phyloP scores from a whole-genome alignment of 2,797 vertebrate species.

The Thamnophis elegans region DNA sequence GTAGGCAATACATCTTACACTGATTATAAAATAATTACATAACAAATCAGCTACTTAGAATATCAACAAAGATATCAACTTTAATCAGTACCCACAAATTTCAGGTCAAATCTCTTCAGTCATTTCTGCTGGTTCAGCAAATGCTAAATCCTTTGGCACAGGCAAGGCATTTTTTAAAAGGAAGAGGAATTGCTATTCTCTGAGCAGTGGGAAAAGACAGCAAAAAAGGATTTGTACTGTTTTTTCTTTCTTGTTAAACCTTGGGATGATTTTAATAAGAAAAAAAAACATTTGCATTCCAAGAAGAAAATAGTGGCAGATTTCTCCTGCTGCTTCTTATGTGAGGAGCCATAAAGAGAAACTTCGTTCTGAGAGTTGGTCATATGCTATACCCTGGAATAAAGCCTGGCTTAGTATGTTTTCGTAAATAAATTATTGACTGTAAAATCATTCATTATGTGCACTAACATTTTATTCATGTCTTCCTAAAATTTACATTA shows the following conservation, averaged over 20 bases:
- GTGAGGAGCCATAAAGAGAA: not conserved
- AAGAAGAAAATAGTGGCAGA: not conserved
- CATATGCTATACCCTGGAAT: not conserved
- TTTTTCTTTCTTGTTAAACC: not conserved
- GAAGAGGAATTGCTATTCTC: not conserved
- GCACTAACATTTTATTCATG: not conserved
- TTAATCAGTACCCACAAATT: not conserved
- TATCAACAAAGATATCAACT: not conserved
- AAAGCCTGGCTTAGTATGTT: not conserved
- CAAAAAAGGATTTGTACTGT: not conserved
- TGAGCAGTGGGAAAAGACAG: not conserved
- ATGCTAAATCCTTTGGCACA: not conserved
- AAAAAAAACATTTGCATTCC: not conserved
- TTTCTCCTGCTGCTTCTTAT: not conserved
- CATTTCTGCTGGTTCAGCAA: not conserved
- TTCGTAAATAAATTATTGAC: not conserved
- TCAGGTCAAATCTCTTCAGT: not conserved
- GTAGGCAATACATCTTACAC: not conserved
- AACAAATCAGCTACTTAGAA: not conserved
- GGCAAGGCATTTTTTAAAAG: not conserved
- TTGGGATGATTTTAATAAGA: not conserved
- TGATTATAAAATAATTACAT: not conserved
- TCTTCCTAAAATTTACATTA: conserved; percentile 26
- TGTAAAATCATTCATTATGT: not conserved
- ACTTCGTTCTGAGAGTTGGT: not conserved